These are phyloP conservation scores for Lycophotia porphyrea DNA, from an alignment of 2,888 invertebrate genomes.

Conservation along the genomic window DNA sequence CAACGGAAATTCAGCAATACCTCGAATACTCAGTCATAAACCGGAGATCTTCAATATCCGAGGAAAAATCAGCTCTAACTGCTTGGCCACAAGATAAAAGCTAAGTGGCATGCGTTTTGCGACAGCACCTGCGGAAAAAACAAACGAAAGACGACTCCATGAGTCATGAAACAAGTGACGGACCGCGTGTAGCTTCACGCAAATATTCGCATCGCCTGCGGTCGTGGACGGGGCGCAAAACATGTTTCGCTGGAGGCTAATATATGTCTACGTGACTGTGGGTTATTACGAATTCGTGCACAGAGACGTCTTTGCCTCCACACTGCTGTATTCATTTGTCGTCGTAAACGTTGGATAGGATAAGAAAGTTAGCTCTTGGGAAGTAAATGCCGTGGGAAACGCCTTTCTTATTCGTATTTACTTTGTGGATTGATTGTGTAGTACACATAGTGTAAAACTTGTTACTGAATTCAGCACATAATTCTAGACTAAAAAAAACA, in stretches of 20 bases:
- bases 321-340: conserved; percentile 50
- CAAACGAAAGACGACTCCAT: not conserved
- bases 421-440: conserved; percentile 40
- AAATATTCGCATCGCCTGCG: not conserved
- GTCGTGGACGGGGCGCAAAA: conserved; percentile 7
- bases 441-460: not conserved
- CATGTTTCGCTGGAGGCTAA: conserved; percentile 57
- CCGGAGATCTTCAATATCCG: conserved; percentile 63
- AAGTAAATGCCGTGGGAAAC: conserved; percentile 27
- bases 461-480: not conserved
- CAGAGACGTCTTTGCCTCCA: conserved; percentile 48
- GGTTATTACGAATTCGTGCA: conserved; percentile 62
- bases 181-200: not conserved
- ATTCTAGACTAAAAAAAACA: not conserved
- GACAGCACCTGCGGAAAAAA: not conserved
- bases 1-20: conserved; percentile 52
- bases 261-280: conserved; percentile 62
- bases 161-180: not conserved
- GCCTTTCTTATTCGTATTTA: conserved; percentile 42
- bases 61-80: conserved; percentile 60
- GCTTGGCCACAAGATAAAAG: not conserved
- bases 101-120: not conserved
- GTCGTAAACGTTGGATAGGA: conserved; percentile 50
- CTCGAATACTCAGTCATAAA: conserved; percentile 52
- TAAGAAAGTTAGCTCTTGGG: conserved; percentile 52